Evolutionary conservation across 2,888 invertebrate species (phyloP), one percentile per base, ranked within the genome.

Genomic region (Sericinus montela): DNA sequence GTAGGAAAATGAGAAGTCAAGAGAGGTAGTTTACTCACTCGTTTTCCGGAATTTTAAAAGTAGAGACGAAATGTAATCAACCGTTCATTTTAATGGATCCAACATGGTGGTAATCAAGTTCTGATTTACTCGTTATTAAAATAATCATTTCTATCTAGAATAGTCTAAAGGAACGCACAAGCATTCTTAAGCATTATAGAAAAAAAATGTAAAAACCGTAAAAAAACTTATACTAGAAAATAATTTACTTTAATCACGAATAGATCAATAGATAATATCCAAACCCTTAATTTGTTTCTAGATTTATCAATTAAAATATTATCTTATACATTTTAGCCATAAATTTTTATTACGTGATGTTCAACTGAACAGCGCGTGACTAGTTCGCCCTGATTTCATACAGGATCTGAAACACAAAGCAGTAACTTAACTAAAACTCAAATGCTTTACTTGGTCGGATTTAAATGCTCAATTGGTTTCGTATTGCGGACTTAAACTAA

Each of bases 361-460:
- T 72, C 72, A 72, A 72, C 73, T 68, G 67, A 72, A 63, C 67
- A 67, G 71, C 67, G 73, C 87, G 87, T 87, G 87, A 87, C 87
- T 80, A 57, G 85, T 62, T 80, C 72, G 86, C 80, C 84, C 86
- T 79, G 82, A 68, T 85, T 86, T 73, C 61, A 65, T 78, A 73
- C 83, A 81, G 82, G 81, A 82, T 81, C 72, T 69, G 72, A 69
- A n/a, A 66, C 77, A 72, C 72, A 58, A 57, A 58, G 67, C 71
- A 65, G 67, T 66, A 60, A 63, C 71, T 75, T 73, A 76, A 80
- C 80, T 81, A 77, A 75, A 67, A 79, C 81, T 72, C 67, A 63
- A 65, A 65, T 52, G 50, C 38, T 25, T 25, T 2, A 8, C 8
- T 8, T 6, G 8, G 25, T 4, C 1, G 1, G 25, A 25, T 25